Evolutionary conservation across 1,140 invertebrate genomes (phyloP).

Genomic region (Pygmarrhopalites habei): DNA sequence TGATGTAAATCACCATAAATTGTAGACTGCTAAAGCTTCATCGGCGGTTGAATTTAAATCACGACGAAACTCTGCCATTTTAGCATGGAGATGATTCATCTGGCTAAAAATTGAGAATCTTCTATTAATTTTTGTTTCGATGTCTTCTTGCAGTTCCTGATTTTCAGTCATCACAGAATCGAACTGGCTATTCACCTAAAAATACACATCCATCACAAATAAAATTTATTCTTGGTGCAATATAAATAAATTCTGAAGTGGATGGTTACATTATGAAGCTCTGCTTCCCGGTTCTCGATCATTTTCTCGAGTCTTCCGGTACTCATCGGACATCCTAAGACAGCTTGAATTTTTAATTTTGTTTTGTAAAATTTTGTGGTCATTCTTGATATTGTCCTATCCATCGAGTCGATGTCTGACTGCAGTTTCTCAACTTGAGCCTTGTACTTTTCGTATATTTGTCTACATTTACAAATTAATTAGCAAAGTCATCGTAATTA

Average conservation of each 20-base stretch:
- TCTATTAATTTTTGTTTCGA: not conserved
- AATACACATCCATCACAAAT: too few relatives aligned
- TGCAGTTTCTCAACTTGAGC: not conserved
- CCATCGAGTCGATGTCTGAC: not conserved
- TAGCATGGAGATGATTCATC: not conserved
- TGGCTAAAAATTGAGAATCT: not conserved
- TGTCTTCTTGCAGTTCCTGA: not conserved
- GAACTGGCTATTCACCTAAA: constrained; percentile 1
- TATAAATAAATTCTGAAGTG: too few relatives aligned
- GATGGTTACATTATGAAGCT: constrained; percentile 3
- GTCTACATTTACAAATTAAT: too few relatives aligned
- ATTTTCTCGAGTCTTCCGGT: not conserved
- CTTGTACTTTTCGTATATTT: constrained; percentile 10
- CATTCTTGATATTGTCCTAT: not conserved
- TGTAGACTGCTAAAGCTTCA: constrained; percentile 5
- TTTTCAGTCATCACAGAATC: constrained; percentile 5
- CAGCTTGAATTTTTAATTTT: constrained; percentile 1
- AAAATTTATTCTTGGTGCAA: too few relatives aligned
- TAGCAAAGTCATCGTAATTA: too few relatives aligned
- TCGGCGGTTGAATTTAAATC: not conserved
- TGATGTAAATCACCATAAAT: not conserved
- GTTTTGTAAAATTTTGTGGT: constrained; percentile 11
- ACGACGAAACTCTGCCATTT: not conserved
- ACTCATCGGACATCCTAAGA: not conserved
- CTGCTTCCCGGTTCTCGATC: not conserved